Conservation (phyloP, 2,113 vertebrate genomes). For the Aythya baeri region DNA sequence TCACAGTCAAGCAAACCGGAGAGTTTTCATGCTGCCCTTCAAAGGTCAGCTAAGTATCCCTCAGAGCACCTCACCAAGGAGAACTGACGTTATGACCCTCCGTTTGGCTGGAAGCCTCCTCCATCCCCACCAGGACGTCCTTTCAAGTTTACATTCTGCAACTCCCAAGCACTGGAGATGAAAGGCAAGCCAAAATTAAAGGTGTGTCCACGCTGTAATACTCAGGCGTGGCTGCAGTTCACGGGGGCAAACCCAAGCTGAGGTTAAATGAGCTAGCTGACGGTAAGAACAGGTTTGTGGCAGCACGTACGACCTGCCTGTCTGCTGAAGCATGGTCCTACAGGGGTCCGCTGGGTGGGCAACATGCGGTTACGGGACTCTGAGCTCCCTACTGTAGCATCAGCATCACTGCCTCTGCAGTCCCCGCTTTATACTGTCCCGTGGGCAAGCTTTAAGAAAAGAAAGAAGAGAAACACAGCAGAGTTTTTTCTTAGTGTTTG, state of each 20-base stretch:
- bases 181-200: constrained; percentile 7
- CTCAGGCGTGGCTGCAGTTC: background rate
- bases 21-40: background rate
- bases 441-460: background rate
- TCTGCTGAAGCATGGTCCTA: accelerated
- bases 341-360: background rate
- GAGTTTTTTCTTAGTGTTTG: background rate
- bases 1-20: background rate
- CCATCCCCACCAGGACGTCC: background rate
- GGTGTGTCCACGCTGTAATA: background rate
- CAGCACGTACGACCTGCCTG: background rate
- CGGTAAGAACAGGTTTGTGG: background rate
- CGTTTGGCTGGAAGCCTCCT: background rate
- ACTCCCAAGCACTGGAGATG: background rate
- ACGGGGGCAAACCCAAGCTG: background rate
- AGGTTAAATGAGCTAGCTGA: background rate
- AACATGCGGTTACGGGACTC: background rate
- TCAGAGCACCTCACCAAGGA: background rate
- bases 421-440: background rate
- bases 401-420: background rate
- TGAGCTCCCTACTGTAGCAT: background rate
- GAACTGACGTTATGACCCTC: background rate
- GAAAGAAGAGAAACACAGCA: background rate
- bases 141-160: background rate
- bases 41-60: background rate